A percentile compares a stretch with the other conserved stretches of the same genome.
Conservation (phyloP, 2,113 vertebrate species). For the Amphiprion ocellaris region DNA sequence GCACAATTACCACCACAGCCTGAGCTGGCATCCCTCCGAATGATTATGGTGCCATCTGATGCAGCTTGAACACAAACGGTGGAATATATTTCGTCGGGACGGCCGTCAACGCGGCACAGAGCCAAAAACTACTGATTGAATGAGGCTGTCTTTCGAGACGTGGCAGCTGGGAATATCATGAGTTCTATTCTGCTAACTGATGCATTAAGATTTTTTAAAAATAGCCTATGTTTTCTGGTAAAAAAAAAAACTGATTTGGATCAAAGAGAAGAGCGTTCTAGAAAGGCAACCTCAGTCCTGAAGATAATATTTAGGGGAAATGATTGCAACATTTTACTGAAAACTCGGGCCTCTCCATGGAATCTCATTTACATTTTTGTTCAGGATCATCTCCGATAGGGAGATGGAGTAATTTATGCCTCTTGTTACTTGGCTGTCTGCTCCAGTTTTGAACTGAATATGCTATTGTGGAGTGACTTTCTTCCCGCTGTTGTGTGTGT, state of each 20-base stretch:
- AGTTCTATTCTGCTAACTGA: slow-evolving; percentile 26
- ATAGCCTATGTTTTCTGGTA: slow-evolving; percentile 13
- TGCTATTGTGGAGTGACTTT: slow-evolving; percentile 62
- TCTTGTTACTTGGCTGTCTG: slow-evolving; percentile 68
- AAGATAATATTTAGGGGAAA: slow-evolving; percentile 38
- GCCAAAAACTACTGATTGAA: slow-evolving; percentile 46
- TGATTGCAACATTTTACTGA: slow-evolving; percentile 33
- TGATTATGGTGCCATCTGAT: slow-evolving; percentile 61
- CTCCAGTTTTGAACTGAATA: slow-evolving; percentile 65
- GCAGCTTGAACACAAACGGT: slow-evolving; percentile 37
- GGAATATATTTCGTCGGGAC: slow-evolving; percentile 21
- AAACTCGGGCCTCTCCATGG: slow-evolving; percentile 46
- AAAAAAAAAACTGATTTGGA: background rate
- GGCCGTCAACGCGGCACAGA: slow-evolving; percentile 20
- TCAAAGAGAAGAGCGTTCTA: slow-evolving; percentile 28
- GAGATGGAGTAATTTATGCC: slow-evolving; percentile 72
- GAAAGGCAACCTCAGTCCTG: slow-evolving; percentile 13
- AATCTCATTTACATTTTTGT: slow-evolving; percentile 67
- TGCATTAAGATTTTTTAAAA: slow-evolving; percentile 2
- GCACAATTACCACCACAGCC: slow-evolving; percentile 56
- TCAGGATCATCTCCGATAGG: slow-evolving; percentile 49
- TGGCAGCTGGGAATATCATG: slow-evolving; percentile 28
- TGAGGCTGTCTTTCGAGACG: slow-evolving; percentile 32
- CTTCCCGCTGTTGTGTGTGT: slow-evolving; percentile 5
- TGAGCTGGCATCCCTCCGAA: slow-evolving; percentile 45